A percentile compares a stretch with the other conserved stretches of the same genome.
phyloP scores from a whole-genome alignment of 2,888 invertebrate species.

The Lasioglossum marginatum region DNA sequence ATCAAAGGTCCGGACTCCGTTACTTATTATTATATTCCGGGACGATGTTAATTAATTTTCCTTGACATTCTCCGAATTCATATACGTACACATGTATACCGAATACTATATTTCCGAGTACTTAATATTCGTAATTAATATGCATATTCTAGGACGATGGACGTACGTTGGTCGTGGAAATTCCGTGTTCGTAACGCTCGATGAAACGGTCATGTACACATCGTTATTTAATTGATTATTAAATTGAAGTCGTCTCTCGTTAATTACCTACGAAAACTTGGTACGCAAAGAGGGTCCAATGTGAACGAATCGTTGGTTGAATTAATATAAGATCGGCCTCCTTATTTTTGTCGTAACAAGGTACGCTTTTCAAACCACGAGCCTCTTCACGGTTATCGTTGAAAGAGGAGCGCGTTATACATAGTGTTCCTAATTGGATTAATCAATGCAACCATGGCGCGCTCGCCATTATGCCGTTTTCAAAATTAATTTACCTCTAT shows the following conservation, averaged over 20 bases:
- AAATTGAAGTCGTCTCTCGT: neutral
- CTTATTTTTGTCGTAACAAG: constrained; percentile 13
- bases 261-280: neutral
- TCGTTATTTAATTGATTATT: too few species aligned
- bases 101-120: neutral
- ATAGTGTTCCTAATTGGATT: constrained; percentile 19
- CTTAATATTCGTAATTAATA: neutral
- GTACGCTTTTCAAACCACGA: constrained; percentile 6
- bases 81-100: neutral
- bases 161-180: neutral
- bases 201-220: neutral
- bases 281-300: neutral
- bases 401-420: constrained; percentile 1
- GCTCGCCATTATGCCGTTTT: neutral
- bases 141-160: neutral
- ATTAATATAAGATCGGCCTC: constrained; percentile 13
- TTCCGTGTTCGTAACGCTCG: neutral
- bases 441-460: constrained; percentile 9
- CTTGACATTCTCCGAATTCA: neutral
- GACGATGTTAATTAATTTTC: neutral
- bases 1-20: neutral
- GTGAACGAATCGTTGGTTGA: constrained; percentile 2
- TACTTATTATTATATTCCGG: neutral
- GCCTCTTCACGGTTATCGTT: constrained; percentile 12
- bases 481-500: constrained; percentile 8